Conservation (phyloP, 2,888 invertebrate genomes). For the Parnassius apollo region DNA sequence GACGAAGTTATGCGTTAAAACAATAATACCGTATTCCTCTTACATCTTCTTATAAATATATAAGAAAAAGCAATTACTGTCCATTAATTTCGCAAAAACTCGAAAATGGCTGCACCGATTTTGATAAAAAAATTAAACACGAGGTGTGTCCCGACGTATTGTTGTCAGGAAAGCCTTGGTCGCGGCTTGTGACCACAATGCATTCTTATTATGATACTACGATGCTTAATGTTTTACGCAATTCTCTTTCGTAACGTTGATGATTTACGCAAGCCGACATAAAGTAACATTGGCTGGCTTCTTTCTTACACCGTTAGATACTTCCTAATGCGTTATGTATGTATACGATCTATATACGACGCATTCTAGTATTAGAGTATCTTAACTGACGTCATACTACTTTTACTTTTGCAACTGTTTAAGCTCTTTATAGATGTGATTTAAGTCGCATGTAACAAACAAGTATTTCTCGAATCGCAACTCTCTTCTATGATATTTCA, state of each 20-base stretch:
- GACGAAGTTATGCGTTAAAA: no score
- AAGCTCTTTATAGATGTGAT: slow-evolving; percentile 7
- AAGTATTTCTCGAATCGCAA: slow-evolving; percentile 5
- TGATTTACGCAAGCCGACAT: slow-evolving; percentile 29
- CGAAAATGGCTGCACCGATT: no score
- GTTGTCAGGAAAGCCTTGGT: slow-evolving; percentile 68
- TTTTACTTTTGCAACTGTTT: slow-evolving; percentile 25
- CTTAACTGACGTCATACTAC: slow-evolving; percentile 14
- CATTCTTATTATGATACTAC: slow-evolving; percentile 48
- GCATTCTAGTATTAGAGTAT: slow-evolving; percentile 20
- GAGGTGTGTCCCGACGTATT: slow-evolving; percentile 53
- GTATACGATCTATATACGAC: slow-evolving; percentile 10
- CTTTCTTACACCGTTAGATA: slow-evolving; percentile 22
- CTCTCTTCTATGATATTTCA: background rate
- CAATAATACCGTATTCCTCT: no score
- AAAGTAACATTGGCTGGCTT: slow-evolving; percentile 28
- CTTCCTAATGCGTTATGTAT: slow-evolving; percentile 23
- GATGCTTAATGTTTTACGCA: slow-evolving; percentile 53
- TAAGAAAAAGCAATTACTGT: no score
- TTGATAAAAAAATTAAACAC: slow-evolving; percentile 35
- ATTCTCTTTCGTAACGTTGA: slow-evolving; percentile 50
- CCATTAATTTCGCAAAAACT: no score
- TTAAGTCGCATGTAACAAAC: background rate
- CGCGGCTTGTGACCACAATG: slow-evolving; percentile 54
- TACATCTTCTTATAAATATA: no score